Base-by-base conservation (phyloP, 1,140 invertebrate species). In the Globodera rostochiensis region DNA sequence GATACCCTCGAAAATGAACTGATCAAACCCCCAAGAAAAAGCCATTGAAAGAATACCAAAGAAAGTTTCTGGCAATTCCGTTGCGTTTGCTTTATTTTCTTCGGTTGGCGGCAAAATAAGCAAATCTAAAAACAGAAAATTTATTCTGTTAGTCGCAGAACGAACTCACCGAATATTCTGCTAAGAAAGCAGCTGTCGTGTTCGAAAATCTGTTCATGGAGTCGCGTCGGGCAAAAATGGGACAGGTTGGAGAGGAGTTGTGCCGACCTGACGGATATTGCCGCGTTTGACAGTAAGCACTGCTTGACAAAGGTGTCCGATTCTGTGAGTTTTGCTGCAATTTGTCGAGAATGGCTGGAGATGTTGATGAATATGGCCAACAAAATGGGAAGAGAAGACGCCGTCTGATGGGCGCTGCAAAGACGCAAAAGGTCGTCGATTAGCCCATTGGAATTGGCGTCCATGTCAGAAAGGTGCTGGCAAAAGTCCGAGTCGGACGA, bases 1-100 rank as follows among this genome's bases (percentile, higher is more conserved):
- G 45, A 73, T 80, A 82, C 9, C 81, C 81, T 83, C 15, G 7
- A 64, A 50, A 76, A 6, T 1, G 60, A 47, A 76, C 7, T 21
- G 64, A 66, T 15, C 6, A 76, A 76, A 76, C n/a, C 11, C 0
- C 6, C 69, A 71, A 5, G 0, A 11, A 64, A 53, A 53, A 53
- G 36, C 36, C 4, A 53, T 53, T 9, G 7, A 15, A 11, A n/a
- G n/a, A n/a, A 70, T 70, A 78, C 49, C 47, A 70, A 79, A 79
- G 21, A 74, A 70, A 5, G 49, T 79, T 9, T 70, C 57, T 21
- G 73, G 36, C 19, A 19, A 80, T 64, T 75, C 21, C 6, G 80
- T 64, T 64, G 53, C 53, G 15, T 64, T 64, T 13, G 57, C 77
- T 15, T 36, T 25, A 70, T 60, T 45, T 15, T 7, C 47, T 13